Evolutionary conservation across 2,113 vertebrate genomes (phyloP).

Genomic region (Chamaetylas fuelleborni): DNA sequence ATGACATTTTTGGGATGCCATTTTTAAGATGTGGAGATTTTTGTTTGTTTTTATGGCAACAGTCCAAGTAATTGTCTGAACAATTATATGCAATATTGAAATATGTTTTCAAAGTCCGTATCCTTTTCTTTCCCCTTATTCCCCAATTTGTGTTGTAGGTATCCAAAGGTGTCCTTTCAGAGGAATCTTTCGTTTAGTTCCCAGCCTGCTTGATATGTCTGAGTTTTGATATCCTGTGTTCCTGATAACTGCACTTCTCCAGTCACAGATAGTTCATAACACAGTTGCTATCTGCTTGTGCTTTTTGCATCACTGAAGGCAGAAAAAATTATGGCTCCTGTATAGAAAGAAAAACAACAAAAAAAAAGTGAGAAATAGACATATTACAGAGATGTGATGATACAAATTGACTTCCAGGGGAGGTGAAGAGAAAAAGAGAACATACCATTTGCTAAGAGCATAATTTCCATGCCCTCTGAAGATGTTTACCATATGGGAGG

Average conservation of each 20-base stretch:
- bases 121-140: background rate
- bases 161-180: background rate
- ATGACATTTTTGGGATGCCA: background rate
- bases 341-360: background rate
- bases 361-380: background rate
- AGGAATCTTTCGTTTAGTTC: background rate
- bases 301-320: background rate
- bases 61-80: background rate
- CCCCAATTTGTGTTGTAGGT: fast-evolving
- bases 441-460: background rate
- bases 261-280: background rate
- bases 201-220: background rate
- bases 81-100: background rate
- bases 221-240: background rate
- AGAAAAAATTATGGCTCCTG: background rate
- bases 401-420: background rate
- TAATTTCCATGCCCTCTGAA: background rate
- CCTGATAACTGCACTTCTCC: background rate
- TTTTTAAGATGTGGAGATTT: background rate
- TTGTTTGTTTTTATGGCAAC: background rate
- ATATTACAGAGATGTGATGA: background rate
- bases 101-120: background rate
- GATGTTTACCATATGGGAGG: background rate
- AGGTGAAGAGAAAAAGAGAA: background rate
- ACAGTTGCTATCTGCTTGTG: background rate